Evolutionary conservation across 2,797 vertebrate genomes (phyloP).

Genomic region (Vespertilio murinus): DNA sequence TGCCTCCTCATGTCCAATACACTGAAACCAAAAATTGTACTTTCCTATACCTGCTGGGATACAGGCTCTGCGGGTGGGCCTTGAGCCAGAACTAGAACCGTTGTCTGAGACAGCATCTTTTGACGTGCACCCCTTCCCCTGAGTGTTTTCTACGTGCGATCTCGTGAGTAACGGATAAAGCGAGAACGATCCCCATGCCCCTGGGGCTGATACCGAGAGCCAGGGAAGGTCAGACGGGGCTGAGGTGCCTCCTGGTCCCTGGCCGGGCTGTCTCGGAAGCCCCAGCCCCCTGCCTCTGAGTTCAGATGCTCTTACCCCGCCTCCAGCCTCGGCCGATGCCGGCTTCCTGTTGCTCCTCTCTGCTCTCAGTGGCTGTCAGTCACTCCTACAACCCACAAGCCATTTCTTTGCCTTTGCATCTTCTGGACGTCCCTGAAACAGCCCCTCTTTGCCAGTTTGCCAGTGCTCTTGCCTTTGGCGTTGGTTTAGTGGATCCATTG

Average conservation of each 20-base stretch:
- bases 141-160: not conserved
- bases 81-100: not conserved
- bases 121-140: not conserved
- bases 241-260: not conserved
- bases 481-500: not conserved
- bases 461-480: not conserved
- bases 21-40: not conserved
- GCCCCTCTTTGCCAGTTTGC: not conserved
- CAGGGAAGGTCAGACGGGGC: not conserved
- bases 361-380: not conserved
- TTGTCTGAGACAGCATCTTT: not conserved
- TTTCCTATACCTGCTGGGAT: fast-evolving
- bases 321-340: not conserved
- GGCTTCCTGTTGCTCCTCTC: not conserved
- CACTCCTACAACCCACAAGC: not conserved
- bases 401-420: slow-evolving; percentile 27
- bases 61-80: not conserved
- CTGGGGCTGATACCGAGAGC: not conserved
- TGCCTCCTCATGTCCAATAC: not conserved
- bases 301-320: not conserved
- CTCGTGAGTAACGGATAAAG: not conserved
- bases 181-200: not conserved
- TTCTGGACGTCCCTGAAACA: slow-evolving; percentile 42
- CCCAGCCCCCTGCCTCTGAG: not conserved
- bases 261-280: not conserved